Base-by-base conservation (phyloP, 1,140 invertebrate species). In the Atta texana region DNA sequence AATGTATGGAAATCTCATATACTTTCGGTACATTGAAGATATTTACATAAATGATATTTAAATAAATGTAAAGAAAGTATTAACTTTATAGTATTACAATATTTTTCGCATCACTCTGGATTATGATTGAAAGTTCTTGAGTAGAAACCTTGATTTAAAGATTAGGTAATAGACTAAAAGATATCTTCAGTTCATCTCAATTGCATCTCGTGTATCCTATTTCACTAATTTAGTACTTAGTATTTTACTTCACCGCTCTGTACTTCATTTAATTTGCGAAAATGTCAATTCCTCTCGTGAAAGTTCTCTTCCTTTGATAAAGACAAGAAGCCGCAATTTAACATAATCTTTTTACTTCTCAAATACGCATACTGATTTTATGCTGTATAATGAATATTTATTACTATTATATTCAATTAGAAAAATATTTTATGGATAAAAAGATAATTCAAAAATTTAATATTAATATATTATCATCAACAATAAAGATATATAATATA, bases 251-350 rank as follows among this genome's bases (percentile, higher is more conserved):
- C 21, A 31, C 21, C 63, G 49, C 21, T 31, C 68, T 82, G 34
- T 51, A 59, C 24, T 82, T 81, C 34, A 81, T 55, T 81, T 81
- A 71, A 71, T 81, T 82, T 57, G 12, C 16, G 34, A 71, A 82
- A 82, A 44, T 57, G 14, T 49, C 21, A 28, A 4, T 28, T 71
- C 4, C 44, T 53, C 28, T 1, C 1, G n/a, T 34, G n/a, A 55
- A 34, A n/a, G 1, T 53, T 68, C 55, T 21, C 24, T 59, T 16
- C 18, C 24, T 74, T 82, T 74, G 68, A 10, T 18, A 71, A 69
- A 71, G 24, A 64, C 5, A 64, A n/a, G 18, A 57, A 81, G 16
- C 69, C 31, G 24, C 24, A n/a, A 8, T 49, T 72, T 44, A 28
- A 55, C 16, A 57, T 28, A 71, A 81, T 39, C 64, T 10, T 24